Evolutionary conservation across 2,113 vertebrate species (phyloP).

Genomic region (Agapornis roseicollis): DNA sequence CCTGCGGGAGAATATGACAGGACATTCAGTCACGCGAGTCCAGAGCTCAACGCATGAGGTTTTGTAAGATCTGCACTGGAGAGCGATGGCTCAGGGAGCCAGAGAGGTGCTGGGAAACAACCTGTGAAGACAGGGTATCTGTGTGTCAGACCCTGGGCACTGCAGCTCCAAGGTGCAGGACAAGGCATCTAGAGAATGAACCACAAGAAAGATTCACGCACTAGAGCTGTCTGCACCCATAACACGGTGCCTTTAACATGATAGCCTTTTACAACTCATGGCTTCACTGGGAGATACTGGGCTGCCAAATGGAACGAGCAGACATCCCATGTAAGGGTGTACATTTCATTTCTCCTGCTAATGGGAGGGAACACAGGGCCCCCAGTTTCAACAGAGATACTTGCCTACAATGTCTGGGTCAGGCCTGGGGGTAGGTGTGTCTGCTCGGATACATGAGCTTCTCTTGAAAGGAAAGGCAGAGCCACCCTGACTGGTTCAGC

Average conservation of each 20-base stretch:
- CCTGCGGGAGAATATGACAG: background rate
- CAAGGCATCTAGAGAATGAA: background rate
- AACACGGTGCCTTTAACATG: background rate
- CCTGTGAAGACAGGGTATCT: background rate
- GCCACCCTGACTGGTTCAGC: slow-evolving; percentile 23
- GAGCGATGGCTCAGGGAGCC: background rate
- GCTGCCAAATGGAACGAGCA: background rate
- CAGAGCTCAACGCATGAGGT: background rate
- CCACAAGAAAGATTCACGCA: background rate
- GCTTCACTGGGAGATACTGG: background rate
- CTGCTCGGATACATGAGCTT: background rate
- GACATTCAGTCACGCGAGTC: background rate
- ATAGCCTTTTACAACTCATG: background rate
- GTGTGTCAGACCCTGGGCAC: background rate
- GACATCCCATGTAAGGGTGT: background rate
- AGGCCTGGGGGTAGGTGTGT: slow-evolving; percentile 13
- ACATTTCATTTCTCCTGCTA: background rate
- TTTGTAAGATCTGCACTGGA: background rate
- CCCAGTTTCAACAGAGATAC: background rate
- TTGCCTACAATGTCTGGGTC: background rate
- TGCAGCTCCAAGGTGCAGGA: background rate
- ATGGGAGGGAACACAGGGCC: accelerated
- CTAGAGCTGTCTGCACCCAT: background rate
- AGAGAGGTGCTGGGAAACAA: background rate
- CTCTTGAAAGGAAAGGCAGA: background rate